Conservation (phyloP, 2,888 invertebrate genomes). For the Notodonta ziczac region DNA sequence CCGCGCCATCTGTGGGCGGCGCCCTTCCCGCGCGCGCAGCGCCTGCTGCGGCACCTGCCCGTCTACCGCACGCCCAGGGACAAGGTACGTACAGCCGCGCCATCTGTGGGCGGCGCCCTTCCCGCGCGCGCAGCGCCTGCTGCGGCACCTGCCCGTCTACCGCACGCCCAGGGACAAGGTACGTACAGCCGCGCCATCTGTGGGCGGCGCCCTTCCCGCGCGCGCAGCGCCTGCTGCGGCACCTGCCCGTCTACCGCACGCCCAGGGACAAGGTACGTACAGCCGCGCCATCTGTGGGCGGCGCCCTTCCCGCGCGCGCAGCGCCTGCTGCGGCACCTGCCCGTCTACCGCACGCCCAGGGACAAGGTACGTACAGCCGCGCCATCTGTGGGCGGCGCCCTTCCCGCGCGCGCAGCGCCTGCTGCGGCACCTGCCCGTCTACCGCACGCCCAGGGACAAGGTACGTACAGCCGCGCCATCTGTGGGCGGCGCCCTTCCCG, state of each 20-base stretch:
- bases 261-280: slow-evolving; percentile 86
- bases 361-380: slow-evolving; percentile 75
- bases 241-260: slow-evolving; percentile 96
- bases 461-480: slow-evolving; percentile 58
- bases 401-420: too few species aligned
- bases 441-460: too few species aligned
- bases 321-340: slow-evolving; percentile 93
- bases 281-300: slow-evolving; percentile 87
- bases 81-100: slow-evolving; percentile 51
- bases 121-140: slow-evolving; percentile 96
- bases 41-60: slow-evolving; percentile 93
- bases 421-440: too few species aligned
- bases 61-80: slow-evolving; percentile 96
- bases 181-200: slow-evolving; percentile 70
- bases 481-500: slow-evolving; percentile 97
- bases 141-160: slow-evolving; percentile 95
- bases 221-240: slow-evolving; percentile 94
- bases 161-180: slow-evolving; percentile 92
- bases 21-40: slow-evolving; percentile 98
- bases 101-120: slow-evolving; percentile 96
- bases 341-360: slow-evolving; percentile 95
- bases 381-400: too few species aligned
- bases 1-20: slow-evolving; percentile 90
- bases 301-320: slow-evolving; percentile 99
- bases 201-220: slow-evolving; percentile 98